phyloP scores from a whole-genome alignment of 1,140 invertebrate genomes.

The Drosophila aff. region DNA sequence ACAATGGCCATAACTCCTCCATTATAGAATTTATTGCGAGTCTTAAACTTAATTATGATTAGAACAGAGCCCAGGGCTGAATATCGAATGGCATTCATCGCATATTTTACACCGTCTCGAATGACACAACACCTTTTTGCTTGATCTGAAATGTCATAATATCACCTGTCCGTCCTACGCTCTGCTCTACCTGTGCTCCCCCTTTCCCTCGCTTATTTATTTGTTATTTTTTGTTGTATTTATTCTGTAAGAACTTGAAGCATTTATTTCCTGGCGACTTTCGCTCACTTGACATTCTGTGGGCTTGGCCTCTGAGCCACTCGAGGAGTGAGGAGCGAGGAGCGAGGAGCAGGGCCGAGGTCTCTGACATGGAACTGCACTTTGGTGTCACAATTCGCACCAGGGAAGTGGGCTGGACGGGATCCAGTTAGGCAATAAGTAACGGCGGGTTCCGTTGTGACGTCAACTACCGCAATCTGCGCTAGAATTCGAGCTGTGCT shows the following conservation, averaged over 20 bases:
- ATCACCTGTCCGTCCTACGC: constrained; percentile 36
- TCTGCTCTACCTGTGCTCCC: neutral
- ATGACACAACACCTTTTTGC: constrained; percentile 44
- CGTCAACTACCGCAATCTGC: constrained; percentile 59
- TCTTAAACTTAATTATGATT: neutral
- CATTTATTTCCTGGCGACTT: constrained; percentile 32
- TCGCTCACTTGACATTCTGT: constrained; percentile 31
- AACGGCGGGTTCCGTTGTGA: constrained; percentile 46
- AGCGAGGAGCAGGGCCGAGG: too few species aligned
- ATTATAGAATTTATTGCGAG: constrained; percentile 1
- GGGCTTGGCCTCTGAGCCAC: constrained; percentile 16
- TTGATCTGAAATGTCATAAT: constrained; percentile 36
- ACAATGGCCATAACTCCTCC: constrained; percentile 1
- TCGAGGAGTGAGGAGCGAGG: neutral
- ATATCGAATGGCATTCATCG: constrained; percentile 20
- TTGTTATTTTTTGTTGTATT: neutral
- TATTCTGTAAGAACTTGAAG: neutral
- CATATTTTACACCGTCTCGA: constrained; percentile 14
- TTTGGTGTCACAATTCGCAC: constrained; percentile 5
- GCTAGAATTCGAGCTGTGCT: constrained; percentile 48
- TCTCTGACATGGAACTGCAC: constrained; percentile 18
- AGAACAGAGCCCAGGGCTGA: constrained; percentile 16
- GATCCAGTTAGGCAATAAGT: neutral
- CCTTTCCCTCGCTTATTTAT: neutral
- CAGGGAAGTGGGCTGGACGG: constrained; percentile 3